Base-by-base conservation (phyloP, 2,113 vertebrate species). In the Solea solea region DNA sequence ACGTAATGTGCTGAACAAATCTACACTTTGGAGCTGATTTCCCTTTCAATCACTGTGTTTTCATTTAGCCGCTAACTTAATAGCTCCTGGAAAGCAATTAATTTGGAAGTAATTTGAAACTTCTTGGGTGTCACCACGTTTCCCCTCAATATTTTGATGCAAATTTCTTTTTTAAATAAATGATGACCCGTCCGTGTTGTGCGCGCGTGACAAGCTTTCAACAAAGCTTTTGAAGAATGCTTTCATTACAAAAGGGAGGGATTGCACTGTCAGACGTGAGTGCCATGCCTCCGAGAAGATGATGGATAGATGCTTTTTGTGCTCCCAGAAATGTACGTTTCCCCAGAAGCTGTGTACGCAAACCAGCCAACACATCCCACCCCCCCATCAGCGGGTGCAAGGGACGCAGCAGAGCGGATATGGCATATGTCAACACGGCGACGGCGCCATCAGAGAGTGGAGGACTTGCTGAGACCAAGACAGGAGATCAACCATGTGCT, bases 401-500 rank as follows among this genome's bases (percentile, higher is more conserved):
- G 64, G 48, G 64, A 71, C 16, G 72, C 78, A 81, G 84, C 75
- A 0, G 51, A 86, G 81, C 74, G 50, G 78, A 74, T 21, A 21
- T 74, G 86, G 80, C 69, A 79, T 54, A 40, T 85, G 87, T 90
- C 88, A 86, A 81, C 66, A n/a, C 46, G 2, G 72, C 14, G 34
- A 72, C 46, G 21, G 78, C 84, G 81, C 70, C 85, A 54, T 57
- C 50, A 81, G 75, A 82, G 84, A 78, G 86, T 69, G 69, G 52
- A 56, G 69, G 64, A 78, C 75, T 80, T n/a, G 53, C 64, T 9
- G 59, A 42, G 65, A 77, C 64, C 84, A 64, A 77, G 81, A 68
- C 61, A 4, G 64, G 64, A 80, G 79, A 74, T 87, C 78, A 83
- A 61, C 55, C 58, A 27, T 66, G 80, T 8, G 62, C 72, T 72